Base-by-base conservation (phyloP, 2,888 invertebrate genomes). In the Coelopa pilipes region DNA sequence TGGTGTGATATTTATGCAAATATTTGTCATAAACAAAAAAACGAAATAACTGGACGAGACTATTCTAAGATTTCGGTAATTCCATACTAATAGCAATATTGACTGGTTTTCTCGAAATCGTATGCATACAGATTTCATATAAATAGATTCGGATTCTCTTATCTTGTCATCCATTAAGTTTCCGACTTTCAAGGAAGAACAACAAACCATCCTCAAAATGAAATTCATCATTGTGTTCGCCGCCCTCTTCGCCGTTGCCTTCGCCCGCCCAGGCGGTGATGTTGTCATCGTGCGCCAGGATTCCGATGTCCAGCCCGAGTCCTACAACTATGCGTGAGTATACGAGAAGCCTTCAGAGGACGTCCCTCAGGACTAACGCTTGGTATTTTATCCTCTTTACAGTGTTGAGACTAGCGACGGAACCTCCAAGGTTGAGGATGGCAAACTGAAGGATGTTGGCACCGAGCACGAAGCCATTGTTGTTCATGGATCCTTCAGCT, bases 281-380 rank as follows among this genome's bases (percentile, higher is more conserved):
- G 91, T 90, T 1, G 88, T 89, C 79, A 88, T 91, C 75, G 70
- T 90, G 49, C 89, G 89, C 73, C 90, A 90, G 78, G 90, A 91
- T 46, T 86, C 87, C 75, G 89, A 91, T 82, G 78, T 80, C 9
- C 75, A 76, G n/a, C 79, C 80, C 24, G 79, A 79, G 46, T 73
- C 75, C 65, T 79, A 91, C 84, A 89, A 86, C 78, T 91, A 57
- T 53, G 62, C 65, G 57, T 76, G 59, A 70, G 70, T 57, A 19
- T 19, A 10, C 17, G 13, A 34, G 19, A 55, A 34, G 34, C 34
- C 34, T 2, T n/a, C 1, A 13, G 17, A 17, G 11, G 11, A 13
- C n/a, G 1, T 55, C 55, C 55, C 19, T 15, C n/a, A 55, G 15
- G 9, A 15, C 15, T n/a, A n/a, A 15, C 15, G 9, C 17, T 65